These are phyloP conservation scores for Trachurus trachurus DNA, from an alignment of 2,797 vertebrate genomes.

Conservation along the genomic window DNA sequence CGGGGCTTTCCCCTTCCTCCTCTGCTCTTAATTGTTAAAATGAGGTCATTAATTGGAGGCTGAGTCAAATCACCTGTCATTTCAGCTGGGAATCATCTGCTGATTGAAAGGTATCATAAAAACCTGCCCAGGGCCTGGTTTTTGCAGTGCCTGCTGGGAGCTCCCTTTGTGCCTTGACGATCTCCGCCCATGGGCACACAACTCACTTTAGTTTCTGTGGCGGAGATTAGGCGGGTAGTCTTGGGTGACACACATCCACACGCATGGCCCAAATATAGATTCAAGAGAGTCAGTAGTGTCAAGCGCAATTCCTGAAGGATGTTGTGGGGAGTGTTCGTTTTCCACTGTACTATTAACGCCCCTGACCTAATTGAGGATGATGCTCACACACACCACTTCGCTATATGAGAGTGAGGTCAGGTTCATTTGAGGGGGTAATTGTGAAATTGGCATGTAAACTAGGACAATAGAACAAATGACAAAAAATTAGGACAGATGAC, in stretches of 20 bases:
- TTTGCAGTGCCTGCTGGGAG: slow-evolving; percentile 76
- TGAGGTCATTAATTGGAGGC: slow-evolving; percentile 86
- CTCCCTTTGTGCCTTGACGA: slow-evolving; percentile 75
- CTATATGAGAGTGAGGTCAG: slow-evolving; percentile 77
- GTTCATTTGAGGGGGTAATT: slow-evolving; percentile 84
- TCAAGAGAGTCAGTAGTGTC: slow-evolving; percentile 82
- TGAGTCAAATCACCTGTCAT: slow-evolving; percentile 87
- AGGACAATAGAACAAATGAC: slow-evolving; percentile 79
- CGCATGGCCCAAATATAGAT: slow-evolving; percentile 86
- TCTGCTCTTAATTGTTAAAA: slow-evolving; percentile 88
- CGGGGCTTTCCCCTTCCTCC: slow-evolving; percentile 70
- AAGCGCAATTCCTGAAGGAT: slow-evolving; percentile 83
- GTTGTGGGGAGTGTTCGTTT: slow-evolving; percentile 76
- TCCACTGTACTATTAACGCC: slow-evolving; percentile 80
- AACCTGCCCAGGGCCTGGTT: slow-evolving; percentile 79
- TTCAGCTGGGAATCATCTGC: slow-evolving; percentile 81
- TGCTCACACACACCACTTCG: slow-evolving; percentile 70
- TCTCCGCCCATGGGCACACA: slow-evolving; percentile 81
- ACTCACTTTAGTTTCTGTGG: slow-evolving; percentile 71
- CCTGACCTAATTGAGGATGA: slow-evolving; percentile 84
- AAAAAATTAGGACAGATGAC: slow-evolving; percentile 76
- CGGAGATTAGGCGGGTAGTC: slow-evolving; percentile 71
- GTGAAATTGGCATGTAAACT: slow-evolving; percentile 79
- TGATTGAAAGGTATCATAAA: slow-evolving; percentile 89
- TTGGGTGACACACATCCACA: slow-evolving; percentile 85